Base-by-base conservation (phyloP, 1,140 invertebrate genomes). In the Pemphigus obesinymphae region DNA sequence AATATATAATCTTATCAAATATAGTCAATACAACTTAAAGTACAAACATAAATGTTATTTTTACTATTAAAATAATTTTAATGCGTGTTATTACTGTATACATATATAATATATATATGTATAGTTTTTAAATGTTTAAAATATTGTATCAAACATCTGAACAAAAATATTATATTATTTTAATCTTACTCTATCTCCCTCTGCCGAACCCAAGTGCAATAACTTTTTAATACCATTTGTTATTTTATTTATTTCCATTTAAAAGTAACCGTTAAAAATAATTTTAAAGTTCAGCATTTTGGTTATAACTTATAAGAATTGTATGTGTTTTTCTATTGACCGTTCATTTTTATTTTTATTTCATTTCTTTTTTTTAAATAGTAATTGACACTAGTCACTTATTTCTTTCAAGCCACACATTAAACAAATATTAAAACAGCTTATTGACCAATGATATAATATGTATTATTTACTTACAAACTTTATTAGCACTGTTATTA, bases 11-110 rank as follows among this genome's bases (percentile, higher is more conserved):
- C 31, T 34, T 76, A 76, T 76, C 50, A 55, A 58, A 61, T 80
- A 78, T 80, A 80, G 75, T 80, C 75, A 80, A 58, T 80, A 80
- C 53, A 80, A 80, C 75, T 61, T 61, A 80, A 80, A 80, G 75
- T 80, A 80, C 75, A 80, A 80, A 80, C 37, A 45, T 80, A 80
- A 78, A 80, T 80, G 53, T 61, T 80, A 80, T 58, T 80, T 80
- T 80, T 58, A 58, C 53, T 61, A 80, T 40, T 61, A 61, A 63
- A 80, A 43, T 80, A 29, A 58, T 80, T 58, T 58, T 61, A 58
- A 80, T 40, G 53, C 20, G 48, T 63, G 75, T 80, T 80, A 58
- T 76, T 34, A 55, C 50, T 80, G 31, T 58, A 80, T 58, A 55
- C 34, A 43, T 11, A 45, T 11, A 11, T n/a, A n/a, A n/a, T n/a